phyloP scores from a whole-genome alignment of 2,797 vertebrate species.

The Buphagus erythrorhynchus region DNA sequence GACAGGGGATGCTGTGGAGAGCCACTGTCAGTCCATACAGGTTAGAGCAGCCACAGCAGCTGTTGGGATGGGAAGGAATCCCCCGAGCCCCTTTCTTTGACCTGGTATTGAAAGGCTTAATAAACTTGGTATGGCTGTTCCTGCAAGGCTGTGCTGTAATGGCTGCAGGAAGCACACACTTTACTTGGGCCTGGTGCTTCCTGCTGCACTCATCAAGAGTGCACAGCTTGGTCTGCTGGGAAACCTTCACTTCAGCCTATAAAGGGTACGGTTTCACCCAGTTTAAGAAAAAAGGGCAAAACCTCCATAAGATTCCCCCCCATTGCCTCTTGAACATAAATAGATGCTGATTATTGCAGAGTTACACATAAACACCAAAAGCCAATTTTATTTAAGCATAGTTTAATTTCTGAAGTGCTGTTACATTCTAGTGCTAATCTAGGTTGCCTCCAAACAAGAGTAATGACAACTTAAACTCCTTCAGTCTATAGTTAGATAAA shows the following conservation, averaged over 20 bases:
- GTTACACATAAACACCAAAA: not conserved
- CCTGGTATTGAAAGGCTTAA: not conserved
- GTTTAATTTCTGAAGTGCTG: not conserved
- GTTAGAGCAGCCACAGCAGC: not conserved
- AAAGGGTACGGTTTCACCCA: not conserved
- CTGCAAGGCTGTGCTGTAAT: not conserved
- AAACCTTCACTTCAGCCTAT: not conserved
- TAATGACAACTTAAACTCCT: slow-evolving; percentile 19
- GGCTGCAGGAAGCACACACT: not conserved
- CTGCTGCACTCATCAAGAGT: not conserved
- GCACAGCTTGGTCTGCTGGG: not conserved
- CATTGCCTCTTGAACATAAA: not conserved
- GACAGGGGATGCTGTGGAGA: not conserved
- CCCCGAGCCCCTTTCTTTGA: not conserved
- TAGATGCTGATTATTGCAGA: not conserved
- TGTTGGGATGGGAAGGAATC: not conserved
- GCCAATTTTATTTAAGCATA: not conserved
- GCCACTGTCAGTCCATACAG: not conserved
- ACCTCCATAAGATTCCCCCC: accelerated
- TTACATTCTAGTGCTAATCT: not conserved
- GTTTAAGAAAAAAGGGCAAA: not conserved
- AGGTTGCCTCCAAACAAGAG: not conserved
- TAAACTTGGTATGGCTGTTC: not conserved
- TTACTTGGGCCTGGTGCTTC: not conserved
- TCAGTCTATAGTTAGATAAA: slow-evolving; percentile 2